Percentiles rank a stretch among this genome's conserved stretches.
Conservation (phyloP, 2,113 vertebrate species). For the Aldabrachelys gigantea region DNA sequence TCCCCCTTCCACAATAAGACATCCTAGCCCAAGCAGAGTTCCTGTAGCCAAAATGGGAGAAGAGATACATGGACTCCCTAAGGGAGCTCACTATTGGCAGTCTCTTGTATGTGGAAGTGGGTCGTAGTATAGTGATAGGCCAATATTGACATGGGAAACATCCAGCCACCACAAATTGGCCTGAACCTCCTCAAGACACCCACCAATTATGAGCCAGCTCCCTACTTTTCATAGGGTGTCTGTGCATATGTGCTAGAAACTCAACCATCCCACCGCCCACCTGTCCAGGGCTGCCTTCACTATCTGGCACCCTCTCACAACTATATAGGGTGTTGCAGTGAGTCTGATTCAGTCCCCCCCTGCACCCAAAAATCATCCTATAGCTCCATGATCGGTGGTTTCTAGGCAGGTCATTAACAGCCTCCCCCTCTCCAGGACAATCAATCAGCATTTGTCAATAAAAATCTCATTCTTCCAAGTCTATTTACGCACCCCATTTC, state of each 20-base stretch:
- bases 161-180: not conserved
- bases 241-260: not conserved
- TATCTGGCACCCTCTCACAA: not conserved
- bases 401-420: not conserved
- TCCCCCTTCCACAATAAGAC: not conserved
- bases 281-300: not conserved
- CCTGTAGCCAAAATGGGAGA: not conserved
- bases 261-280: not conserved
- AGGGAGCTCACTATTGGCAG: not conserved
- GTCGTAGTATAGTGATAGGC: not conserved
- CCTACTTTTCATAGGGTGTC: not conserved
- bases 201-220: not conserved
- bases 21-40: not conserved
- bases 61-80: not conserved
- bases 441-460: not conserved
- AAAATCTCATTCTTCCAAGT: not conserved
- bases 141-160: not conserved
- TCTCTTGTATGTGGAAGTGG: not conserved
- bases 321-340: not conserved
- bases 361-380: not conserved
- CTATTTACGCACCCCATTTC: not conserved
- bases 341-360: not conserved
- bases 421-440: not conserved
- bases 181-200: not conserved
- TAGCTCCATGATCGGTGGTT: not conserved